Percentiles rank a stretch among this genome's conserved stretches.
phyloP scores from a whole-genome alignment of 2,888 invertebrate genomes.

The Hartigia nigra region DNA sequence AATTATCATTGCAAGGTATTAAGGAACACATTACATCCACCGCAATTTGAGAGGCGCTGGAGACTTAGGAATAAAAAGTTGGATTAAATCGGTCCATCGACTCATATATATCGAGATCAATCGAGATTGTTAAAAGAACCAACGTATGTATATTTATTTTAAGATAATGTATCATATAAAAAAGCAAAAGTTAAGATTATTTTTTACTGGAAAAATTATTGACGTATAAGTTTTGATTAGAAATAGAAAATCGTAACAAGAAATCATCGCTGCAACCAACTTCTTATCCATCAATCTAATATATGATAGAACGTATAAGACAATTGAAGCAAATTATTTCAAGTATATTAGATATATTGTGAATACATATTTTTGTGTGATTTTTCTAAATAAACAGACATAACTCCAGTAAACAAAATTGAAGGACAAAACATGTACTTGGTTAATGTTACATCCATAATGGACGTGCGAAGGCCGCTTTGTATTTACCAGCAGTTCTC shows the following conservation, averaged over 20 bases:
- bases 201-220: background rate
- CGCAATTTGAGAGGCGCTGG: background rate
- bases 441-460: background rate
- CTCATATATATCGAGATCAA: background rate
- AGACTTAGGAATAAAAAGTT: background rate
- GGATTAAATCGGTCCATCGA: background rate
- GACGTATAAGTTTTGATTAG: background rate
- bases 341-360: background rate
- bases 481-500: too few species aligned
- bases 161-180: background rate
- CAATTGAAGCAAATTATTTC: too few species aligned
- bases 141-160: background rate
- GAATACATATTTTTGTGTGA: background rate
- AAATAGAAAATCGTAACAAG: background rate
- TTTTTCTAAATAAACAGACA: background rate
- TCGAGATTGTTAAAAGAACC: background rate
- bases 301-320: background rate
- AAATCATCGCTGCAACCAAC: background rate
- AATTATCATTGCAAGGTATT: slow-evolving; percentile 47
- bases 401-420: too few species aligned
- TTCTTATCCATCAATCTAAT: background rate
- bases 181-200: background rate
- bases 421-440: too few species aligned
- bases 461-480: background rate
- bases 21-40: background rate